Conservation (phyloP, 1,140 invertebrate genomes). For the Lepidurus couesii region DNA sequence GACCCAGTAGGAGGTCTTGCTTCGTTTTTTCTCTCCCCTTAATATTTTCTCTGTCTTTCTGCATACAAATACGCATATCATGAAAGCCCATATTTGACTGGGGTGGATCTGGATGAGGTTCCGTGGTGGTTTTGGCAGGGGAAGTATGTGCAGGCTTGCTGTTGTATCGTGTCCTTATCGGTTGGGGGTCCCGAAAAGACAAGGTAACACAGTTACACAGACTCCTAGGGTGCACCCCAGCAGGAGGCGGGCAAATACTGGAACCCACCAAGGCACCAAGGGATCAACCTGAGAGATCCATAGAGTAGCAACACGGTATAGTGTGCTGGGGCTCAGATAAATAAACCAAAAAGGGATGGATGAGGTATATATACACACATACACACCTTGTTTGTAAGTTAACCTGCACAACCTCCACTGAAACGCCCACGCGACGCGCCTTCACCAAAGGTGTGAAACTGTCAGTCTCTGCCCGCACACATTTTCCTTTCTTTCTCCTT, state of each 20-base stretch:
- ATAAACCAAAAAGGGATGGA: slow-evolving; percentile 9
- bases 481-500: not conserved
- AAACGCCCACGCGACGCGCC: not conserved
- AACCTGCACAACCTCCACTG: not conserved
- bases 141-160: slow-evolving; percentile 6
- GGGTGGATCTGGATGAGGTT: slow-evolving; percentile 7
- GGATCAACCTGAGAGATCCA: not conserved
- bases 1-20: not conserved
- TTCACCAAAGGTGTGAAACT: slow-evolving; percentile 2
- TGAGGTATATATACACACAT: not conserved
- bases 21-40: not conserved
- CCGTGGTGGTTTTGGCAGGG: not conserved
- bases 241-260: slow-evolving; percentile 8
- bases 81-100: not conserved
- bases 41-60: not conserved
- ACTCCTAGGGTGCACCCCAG: slow-evolving; percentile 11
- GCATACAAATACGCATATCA: not conserved
- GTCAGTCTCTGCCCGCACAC: not conserved
- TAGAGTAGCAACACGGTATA: not conserved
- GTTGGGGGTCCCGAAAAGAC: not conserved
- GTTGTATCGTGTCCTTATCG: not conserved
- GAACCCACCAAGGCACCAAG: not conserved
- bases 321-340: not conserved
- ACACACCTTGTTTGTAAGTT: not conserved
- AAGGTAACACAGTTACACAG: slow-evolving; percentile 14